These are phyloP conservation scores for Mythimna albipuncta DNA, from an alignment of 2,888 invertebrate genomes.

Conservation along the genomic window DNA sequence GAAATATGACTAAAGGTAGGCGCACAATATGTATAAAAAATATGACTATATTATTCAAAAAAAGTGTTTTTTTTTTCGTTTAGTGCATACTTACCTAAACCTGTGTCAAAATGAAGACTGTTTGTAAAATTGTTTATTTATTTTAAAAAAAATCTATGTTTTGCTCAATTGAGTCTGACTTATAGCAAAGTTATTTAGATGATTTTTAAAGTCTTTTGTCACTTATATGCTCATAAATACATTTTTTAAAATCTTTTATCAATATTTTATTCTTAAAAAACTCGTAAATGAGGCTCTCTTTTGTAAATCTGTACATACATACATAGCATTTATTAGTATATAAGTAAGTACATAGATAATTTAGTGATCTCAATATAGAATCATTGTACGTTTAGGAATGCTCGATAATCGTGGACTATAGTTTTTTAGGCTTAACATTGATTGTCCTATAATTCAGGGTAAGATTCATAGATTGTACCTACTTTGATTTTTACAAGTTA, in stretches of 20 bases:
- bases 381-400: constrained; percentile 42
- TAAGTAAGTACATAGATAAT: constrained; percentile 64
- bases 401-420: constrained; percentile 12
- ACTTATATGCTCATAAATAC: constrained; percentile 41
- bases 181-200: constrained; percentile 42
- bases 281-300: constrained; percentile 56
- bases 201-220: constrained; percentile 40
- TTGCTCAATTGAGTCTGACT: constrained; percentile 61
- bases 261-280: constrained; percentile 15
- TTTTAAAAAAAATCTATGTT: constrained; percentile 36
- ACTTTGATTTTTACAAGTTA: neutral
- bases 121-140: constrained; percentile 39
- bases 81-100: constrained; percentile 9
- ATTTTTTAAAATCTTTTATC: constrained; percentile 45
- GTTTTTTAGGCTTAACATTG: constrained; percentile 7
- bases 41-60: neutral
- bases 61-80: constrained; percentile 1
- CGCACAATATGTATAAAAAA: constrained; percentile 30
- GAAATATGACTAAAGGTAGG: constrained; percentile 17
- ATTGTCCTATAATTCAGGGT: neutral
- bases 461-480: neutral
- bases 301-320: constrained; percentile 67
- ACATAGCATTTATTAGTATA: constrained; percentile 68
- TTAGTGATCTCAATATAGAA: constrained; percentile 69
- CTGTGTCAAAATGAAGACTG: constrained; percentile 50